phyloP scores from a whole-genome alignment of 1,140 invertebrate genomes.

The Oryzaephilus surinamensis region DNA sequence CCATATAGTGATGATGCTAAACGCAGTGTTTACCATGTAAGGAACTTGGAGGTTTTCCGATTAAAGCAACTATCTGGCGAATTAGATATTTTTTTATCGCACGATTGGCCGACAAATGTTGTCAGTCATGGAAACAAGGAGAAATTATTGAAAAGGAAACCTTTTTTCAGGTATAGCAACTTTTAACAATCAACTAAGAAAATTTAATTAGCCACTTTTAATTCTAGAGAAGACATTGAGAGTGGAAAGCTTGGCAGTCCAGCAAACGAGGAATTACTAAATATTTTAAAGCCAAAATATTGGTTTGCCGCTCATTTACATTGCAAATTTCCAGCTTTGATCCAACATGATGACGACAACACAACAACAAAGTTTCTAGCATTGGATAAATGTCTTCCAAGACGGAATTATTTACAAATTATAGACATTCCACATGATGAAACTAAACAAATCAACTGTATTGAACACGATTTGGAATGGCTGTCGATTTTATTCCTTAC shows the following conservation, averaged over 20 bases:
- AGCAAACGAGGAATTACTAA: slow-evolving; percentile 69
- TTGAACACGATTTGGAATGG: slow-evolving; percentile 92
- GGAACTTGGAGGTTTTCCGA: slow-evolving; percentile 78
- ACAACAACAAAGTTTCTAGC: slow-evolving; percentile 86
- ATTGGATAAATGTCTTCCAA: slow-evolving; percentile 90
- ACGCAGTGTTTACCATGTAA: slow-evolving; percentile 85
- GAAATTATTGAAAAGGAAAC: slow-evolving; percentile 69
- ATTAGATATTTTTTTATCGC: slow-evolving; percentile 86
- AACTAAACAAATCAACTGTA: slow-evolving; percentile 43
- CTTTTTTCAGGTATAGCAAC: slow-evolving; percentile 58
- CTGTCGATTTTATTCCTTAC: slow-evolving; percentile 75
- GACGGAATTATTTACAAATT: slow-evolving; percentile 76
- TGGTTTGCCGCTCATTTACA: slow-evolving; percentile 99
- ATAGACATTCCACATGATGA: slow-evolving; percentile 46
- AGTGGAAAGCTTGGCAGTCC: slow-evolving; percentile 72
- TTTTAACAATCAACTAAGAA: background rate
- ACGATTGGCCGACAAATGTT: slow-evolving; percentile 93
- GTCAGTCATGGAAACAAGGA: slow-evolving; percentile 76
- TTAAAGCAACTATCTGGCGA: slow-evolving; percentile 54
- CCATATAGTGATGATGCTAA: slow-evolving; percentile 73
- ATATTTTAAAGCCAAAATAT: slow-evolving; percentile 69
- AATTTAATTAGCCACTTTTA: slow-evolving; percentile 8
- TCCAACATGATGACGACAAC: slow-evolving; percentile 52
- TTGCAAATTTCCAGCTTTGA: slow-evolving; percentile 84
- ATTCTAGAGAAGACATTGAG: slow-evolving; percentile 68